Evolutionary conservation across 2,797 vertebrate genomes (phyloP).

Genomic region (Melanogrammus aeglefinus): DNA sequence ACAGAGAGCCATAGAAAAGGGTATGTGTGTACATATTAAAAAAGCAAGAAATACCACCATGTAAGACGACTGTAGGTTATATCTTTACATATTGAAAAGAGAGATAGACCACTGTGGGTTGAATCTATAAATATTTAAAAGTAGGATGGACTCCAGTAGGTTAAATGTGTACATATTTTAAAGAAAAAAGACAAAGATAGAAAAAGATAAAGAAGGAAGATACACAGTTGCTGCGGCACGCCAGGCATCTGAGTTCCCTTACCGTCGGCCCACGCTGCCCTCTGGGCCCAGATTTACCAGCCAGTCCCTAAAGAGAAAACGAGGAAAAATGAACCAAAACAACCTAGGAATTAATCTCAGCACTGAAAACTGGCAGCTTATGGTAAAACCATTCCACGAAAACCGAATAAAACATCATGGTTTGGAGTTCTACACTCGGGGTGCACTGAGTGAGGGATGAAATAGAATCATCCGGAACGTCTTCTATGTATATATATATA

Average conservation of each 20-base stretch:
- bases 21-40: neutral
- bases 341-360: neutral
- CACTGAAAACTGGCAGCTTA: neutral
- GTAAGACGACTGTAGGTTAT: neutral
- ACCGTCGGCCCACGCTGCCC: slow-evolving; percentile 97
- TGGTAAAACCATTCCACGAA: slow-evolving; percentile 14
- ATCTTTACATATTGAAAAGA: neutral
- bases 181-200: neutral
- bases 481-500: slow-evolving; percentile 15
- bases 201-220: neutral
- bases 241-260: slow-evolving; percentile 45
- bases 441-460: slow-evolving; percentile 23
- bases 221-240: neutral
- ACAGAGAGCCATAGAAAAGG: neutral
- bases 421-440: slow-evolving; percentile 3
- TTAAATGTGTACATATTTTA: neutral
- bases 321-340: slow-evolving; percentile 22
- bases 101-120: too few relatives aligned
- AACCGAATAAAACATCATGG: slow-evolving; percentile 25
- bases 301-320: slow-evolving; percentile 81
- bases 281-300: slow-evolving; percentile 92
- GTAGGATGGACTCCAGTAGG: neutral
- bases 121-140: neutral
- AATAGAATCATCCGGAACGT: slow-evolving; percentile 38
- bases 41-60: neutral